Evolutionary conservation across 2,113 vertebrate genomes (phyloP).

Genomic region (Phyllostomus hastatus): DNA sequence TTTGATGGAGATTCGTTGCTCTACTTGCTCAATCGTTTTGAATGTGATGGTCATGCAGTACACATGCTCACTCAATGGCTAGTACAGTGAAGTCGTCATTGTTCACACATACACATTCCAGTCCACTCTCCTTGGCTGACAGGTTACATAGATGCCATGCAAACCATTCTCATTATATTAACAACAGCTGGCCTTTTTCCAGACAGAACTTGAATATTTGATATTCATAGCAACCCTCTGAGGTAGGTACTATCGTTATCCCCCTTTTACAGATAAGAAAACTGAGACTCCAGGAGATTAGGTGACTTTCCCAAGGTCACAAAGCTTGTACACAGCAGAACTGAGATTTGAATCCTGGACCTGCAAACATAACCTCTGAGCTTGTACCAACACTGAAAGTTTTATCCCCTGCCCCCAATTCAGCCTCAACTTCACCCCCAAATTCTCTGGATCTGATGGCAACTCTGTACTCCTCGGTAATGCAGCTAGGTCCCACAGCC

Average conservation of each 20-base stretch:
- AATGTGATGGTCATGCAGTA: too few relatives aligned
- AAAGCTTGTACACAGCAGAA: background rate
- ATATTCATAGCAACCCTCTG: background rate
- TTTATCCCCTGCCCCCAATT: background rate
- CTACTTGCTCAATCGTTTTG: too few relatives aligned
- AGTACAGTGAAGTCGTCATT: too few relatives aligned
- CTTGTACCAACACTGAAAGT: background rate
- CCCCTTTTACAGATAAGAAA: slow-evolving; percentile 3
- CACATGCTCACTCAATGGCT: too few relatives aligned
- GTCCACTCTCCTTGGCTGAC: too few relatives aligned
- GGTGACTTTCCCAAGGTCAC: background rate
- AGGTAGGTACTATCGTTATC: background rate
- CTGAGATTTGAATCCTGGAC: background rate
- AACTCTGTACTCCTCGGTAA: background rate
- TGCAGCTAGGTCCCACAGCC: background rate
- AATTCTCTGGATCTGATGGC: background rate
- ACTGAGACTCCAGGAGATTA: background rate
- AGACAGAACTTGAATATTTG: background rate
- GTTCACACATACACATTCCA: too few relatives aligned
- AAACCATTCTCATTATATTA: too few relatives aligned
- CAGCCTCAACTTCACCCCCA: background rate
- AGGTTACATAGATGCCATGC: too few relatives aligned
- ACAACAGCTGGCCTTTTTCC: too few relatives aligned
- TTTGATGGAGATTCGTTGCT: too few relatives aligned
- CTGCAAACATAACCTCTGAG: background rate